phyloP scores from a whole-genome alignment of 2,797 vertebrate genomes.

The Pteropus rufus region DNA sequence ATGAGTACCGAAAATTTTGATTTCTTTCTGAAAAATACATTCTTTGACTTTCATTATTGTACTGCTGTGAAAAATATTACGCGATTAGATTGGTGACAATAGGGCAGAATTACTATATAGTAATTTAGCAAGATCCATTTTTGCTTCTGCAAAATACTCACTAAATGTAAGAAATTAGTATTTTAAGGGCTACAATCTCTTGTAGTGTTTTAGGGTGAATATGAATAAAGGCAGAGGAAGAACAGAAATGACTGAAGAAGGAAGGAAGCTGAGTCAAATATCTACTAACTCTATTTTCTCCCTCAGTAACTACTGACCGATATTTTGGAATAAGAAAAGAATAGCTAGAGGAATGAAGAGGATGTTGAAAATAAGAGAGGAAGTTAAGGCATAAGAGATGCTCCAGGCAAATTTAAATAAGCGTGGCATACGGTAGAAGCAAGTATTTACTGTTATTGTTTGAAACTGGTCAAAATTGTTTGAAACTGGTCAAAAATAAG shows the following conservation, averaged over 20 bases:
- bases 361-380: neutral
- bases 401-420: neutral
- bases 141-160: neutral
- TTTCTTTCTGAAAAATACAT: neutral
- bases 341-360: neutral
- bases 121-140: neutral
- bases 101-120: neutral
- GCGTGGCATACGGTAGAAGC: neutral
- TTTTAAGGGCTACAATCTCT: neutral
- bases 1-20: slow-evolving; percentile 1
- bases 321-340: neutral
- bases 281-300: neutral
- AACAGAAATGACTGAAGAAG: neutral
- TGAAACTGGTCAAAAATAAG: neutral
- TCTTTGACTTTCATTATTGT: slow-evolving; percentile 25
- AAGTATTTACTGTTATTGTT: neutral
- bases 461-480: neutral
- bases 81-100: neutral
- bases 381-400: neutral
- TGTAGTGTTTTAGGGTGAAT: neutral
- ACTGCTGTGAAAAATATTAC: neutral
- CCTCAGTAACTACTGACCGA: neutral
- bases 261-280: neutral
- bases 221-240: neutral
- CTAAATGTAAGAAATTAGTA: neutral